Conservation (phyloP, 2,113 vertebrate genomes). For the Pseudorhombus dupliciocellatus region DNA sequence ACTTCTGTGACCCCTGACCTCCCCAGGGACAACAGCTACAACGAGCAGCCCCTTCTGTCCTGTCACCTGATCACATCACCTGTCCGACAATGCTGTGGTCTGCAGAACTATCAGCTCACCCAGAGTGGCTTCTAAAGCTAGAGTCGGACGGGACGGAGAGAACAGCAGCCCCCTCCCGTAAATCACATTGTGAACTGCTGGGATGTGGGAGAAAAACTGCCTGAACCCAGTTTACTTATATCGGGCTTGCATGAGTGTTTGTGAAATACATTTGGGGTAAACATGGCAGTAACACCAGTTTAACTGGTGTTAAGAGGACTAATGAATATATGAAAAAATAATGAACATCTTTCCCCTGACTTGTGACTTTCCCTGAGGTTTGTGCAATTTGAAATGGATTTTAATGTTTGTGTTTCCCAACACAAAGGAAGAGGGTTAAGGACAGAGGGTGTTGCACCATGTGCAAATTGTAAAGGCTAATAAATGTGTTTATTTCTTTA, state of each 20-base stretch:
- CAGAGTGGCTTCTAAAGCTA: conserved; percentile 47
- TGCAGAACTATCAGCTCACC: conserved; percentile 50
- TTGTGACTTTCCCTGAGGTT: too few species aligned
- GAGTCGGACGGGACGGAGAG: conserved; percentile 20
- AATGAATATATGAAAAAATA: not conserved
- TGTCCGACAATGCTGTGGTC: conserved; percentile 61
- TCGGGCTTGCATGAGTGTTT: not conserved
- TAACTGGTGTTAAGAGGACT: not conserved
- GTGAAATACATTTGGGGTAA: not conserved
- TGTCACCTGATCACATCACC: conserved; percentile 65
- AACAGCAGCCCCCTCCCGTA: conserved; percentile 21
- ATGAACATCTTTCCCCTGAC: not conserved
- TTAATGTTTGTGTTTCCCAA: too few species aligned
- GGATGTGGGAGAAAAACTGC: not conserved
- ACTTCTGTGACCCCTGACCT: conserved; percentile 59
- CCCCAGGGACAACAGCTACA: conserved; percentile 50
- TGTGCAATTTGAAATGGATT: too few species aligned
- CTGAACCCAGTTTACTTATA: not conserved
- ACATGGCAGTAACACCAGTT: not conserved
- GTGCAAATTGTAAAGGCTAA: too few species aligned
- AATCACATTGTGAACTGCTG: conserved; percentile 11
- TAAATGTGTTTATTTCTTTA: too few species aligned
- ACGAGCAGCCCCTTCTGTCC: conserved; percentile 34
- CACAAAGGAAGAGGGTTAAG: too few species aligned
- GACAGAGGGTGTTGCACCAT: too few species aligned